A percentile compares a stretch with the other conserved stretches of the same genome.
phyloP scores from a whole-genome alignment of 2,113 vertebrate species.

The Empidonax alnorum region DNA sequence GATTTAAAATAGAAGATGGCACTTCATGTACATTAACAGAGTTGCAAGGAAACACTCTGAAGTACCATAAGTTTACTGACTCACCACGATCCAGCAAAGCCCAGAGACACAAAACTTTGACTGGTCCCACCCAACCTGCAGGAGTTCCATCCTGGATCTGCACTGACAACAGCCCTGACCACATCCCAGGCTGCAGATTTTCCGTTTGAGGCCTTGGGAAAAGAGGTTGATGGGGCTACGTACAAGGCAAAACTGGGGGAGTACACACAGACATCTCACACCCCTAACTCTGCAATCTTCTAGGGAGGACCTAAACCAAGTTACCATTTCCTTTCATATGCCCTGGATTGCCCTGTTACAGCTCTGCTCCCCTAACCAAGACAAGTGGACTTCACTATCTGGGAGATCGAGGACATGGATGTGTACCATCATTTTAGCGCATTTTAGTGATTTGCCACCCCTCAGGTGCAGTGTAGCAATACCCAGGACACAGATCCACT shows the following conservation, averaged over 20 bases:
- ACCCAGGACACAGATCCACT: not conserved
- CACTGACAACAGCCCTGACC: not conserved
- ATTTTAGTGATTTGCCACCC: not conserved
- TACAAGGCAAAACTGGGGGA: not conserved
- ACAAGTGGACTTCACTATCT: not conserved
- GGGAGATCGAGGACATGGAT: fast-evolving
- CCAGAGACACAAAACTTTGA: not conserved
- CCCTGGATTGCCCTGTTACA: not conserved
- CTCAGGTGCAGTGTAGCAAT: not conserved
- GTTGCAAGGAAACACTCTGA: not conserved
- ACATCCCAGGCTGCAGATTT: not conserved
- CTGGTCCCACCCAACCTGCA: not conserved
- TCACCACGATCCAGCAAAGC: not conserved
- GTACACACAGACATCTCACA: not conserved
- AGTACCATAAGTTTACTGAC: fast-evolving
- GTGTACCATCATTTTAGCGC: not conserved
- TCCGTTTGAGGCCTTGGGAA: too few relatives aligned
- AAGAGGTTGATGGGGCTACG: not conserved
- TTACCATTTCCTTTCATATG: not conserved
- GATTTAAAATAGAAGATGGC: not conserved
- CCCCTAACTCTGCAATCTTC: not conserved
- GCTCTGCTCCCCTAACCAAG: not conserved
- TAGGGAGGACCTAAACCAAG: not conserved
- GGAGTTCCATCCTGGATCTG: fast-evolving
- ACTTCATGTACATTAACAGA: not conserved